Conservation (phyloP, 2,888 invertebrate species). For the Leptogaster cylindrica region DNA sequence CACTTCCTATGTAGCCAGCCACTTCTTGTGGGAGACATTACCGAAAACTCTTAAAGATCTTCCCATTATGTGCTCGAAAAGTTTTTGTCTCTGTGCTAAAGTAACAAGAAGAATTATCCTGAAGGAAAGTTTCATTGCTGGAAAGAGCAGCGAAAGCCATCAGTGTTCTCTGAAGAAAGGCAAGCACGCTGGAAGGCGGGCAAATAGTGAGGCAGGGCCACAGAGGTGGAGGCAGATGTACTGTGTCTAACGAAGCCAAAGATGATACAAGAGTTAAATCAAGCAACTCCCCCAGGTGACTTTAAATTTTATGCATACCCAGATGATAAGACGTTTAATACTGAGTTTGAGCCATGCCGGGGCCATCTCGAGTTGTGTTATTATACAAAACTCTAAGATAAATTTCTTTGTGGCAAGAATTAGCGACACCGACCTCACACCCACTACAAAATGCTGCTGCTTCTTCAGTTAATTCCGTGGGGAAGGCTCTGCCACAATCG, state of each 20-base stretch:
- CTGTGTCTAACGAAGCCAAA: background rate
- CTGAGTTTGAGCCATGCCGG: conserved; percentile 32
- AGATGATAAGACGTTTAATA: conserved; percentile 46
- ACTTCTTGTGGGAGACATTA: conserved; percentile 48
- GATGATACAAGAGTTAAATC: conserved; percentile 33
- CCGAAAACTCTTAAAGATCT: conserved; percentile 48
- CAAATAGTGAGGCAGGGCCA: background rate
- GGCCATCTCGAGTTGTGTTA: conserved; percentile 17
- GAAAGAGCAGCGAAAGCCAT: conserved; percentile 12
- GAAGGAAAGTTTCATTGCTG: conserved; percentile 28
- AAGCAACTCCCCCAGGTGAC: conserved; percentile 46
- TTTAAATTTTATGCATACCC: conserved; percentile 46
- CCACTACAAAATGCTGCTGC: background rate
- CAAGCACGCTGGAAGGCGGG: background rate
- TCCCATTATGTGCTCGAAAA: conserved; percentile 49
- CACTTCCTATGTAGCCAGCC: conserved; percentile 38
- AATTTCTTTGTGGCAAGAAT: conserved; percentile 46
- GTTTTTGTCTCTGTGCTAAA: conserved; percentile 38
- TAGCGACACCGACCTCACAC: conserved; percentile 33
- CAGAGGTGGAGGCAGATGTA: background rate
- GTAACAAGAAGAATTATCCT: conserved; percentile 38
- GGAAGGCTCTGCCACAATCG: conserved; percentile 12
- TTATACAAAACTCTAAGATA: conserved; percentile 36
- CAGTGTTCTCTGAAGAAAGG: background rate
- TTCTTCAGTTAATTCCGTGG: conserved; percentile 12